These are phyloP conservation scores for Meganola albula DNA, from an alignment of 2,888 invertebrate species.

Conservation along the genomic window DNA sequence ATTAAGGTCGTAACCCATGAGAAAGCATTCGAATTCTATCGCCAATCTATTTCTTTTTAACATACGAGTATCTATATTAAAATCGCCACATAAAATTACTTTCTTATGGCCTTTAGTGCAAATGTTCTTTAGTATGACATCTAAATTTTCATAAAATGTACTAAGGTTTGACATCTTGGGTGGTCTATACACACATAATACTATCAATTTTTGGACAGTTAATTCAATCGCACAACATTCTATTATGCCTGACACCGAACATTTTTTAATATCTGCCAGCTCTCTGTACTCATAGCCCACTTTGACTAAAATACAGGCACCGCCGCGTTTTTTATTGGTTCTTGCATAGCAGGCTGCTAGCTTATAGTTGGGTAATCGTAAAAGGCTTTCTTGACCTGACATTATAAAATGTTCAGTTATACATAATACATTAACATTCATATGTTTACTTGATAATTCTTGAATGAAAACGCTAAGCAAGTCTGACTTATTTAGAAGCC, in stretches of 20 bases:
- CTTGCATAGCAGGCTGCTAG: background rate
- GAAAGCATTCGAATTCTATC: background rate
- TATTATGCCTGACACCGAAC: background rate
- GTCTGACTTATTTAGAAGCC: constrained; percentile 4
- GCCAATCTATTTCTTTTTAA: background rate
- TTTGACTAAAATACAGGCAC: background rate
- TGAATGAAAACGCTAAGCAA: background rate
- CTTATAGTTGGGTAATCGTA: background rate
- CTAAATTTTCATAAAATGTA: background rate
- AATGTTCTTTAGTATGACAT: background rate
- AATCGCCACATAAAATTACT: background rate
- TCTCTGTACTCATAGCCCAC: background rate
- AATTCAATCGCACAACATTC: background rate
- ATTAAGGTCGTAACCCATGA: background rate
- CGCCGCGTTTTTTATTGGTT: constrained; percentile 5
- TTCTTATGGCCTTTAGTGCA: background rate
- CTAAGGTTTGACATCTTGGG: background rate
- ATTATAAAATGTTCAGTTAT: background rate
- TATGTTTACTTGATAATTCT: background rate
- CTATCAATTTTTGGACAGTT: background rate
- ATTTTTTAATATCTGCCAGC: background rate
- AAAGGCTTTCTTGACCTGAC: background rate
- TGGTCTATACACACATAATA: background rate
- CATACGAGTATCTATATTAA: no score
- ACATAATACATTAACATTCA: constrained; percentile 1